Percentiles rank a stretch among this genome's conserved stretches.
Evolutionary conservation across 2,888 invertebrate species (phyloP).

Genomic region (Polydrusus cervinus): DNA sequence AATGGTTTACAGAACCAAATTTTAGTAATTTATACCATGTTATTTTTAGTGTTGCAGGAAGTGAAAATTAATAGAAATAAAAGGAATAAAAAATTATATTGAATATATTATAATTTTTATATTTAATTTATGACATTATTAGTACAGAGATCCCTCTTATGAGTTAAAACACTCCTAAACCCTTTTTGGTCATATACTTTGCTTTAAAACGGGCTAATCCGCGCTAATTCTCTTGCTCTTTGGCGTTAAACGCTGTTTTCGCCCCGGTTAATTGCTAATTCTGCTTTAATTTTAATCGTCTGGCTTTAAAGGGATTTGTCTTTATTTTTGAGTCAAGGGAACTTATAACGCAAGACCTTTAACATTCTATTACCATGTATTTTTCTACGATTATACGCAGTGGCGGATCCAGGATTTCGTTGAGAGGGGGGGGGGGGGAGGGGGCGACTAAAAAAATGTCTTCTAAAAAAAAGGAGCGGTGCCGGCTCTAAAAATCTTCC

Average conservation of each 20-base stretch:
- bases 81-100: too few relatives aligned
- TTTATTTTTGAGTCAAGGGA: conserved; percentile 7
- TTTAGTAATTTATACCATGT: too few relatives aligned
- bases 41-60: too few relatives aligned
- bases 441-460: too few relatives aligned
- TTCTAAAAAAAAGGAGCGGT: too few relatives aligned
- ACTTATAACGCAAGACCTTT: background rate
- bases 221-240: conserved; percentile 46
- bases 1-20: too few relatives aligned
- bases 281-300: conserved; percentile 62
- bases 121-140: background rate
- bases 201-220: conserved; percentile 36
- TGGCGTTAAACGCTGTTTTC: conserved; percentile 51
- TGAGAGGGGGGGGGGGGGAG: too few relatives aligned
- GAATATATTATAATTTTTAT: background rate
- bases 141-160: background rate
- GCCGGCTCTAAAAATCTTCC: too few relatives aligned
- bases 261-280: conserved; percentile 64
- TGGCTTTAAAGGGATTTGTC: conserved; percentile 50
- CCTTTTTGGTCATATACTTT: conserved; percentile 38
- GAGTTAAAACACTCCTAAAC: conserved; percentile 13
- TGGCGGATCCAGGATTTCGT: too few relatives aligned
- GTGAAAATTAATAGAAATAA: too few relatives aligned
- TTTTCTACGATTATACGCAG: too few relatives aligned
- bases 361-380: background rate